Percentiles rank a stretch among this genome's conserved stretches.
Conservation (phyloP, 2,888 invertebrate species). For the Bellardia bayeri region DNA sequence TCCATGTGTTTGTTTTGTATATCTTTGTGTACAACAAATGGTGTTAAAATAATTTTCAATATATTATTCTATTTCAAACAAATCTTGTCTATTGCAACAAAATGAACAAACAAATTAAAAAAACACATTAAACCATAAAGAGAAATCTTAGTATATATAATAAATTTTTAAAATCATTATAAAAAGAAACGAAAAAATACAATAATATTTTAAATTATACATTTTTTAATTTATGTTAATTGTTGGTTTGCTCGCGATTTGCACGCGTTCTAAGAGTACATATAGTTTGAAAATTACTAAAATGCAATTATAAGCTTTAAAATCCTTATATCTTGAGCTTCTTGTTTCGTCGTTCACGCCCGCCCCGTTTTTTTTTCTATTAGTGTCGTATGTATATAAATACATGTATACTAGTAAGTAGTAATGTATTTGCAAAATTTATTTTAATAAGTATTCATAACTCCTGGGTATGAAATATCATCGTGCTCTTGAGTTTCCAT, state of each 20-base stretch:
- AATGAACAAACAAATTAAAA: conserved; percentile 31
- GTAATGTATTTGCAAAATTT: conserved; percentile 3
- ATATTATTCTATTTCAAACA: conserved; percentile 37
- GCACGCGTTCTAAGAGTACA: conserved; percentile 41
- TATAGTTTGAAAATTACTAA: conserved; percentile 45
- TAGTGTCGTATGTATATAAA: neutral
- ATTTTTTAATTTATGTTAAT: conserved; percentile 20
- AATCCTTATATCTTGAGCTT: conserved; percentile 28
- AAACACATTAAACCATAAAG: conserved; percentile 49
- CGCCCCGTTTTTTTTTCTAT: neutral
- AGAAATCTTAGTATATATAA: conserved; percentile 27
- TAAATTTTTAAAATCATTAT: conserved; percentile 27
- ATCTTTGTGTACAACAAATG: conserved; percentile 54
- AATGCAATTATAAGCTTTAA: conserved; percentile 59
- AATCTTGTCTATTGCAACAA: conserved; percentile 60
- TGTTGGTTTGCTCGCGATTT: conserved; percentile 5
- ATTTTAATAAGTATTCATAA: conserved; percentile 51
- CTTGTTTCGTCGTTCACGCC: neutral
- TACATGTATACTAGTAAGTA: neutral
- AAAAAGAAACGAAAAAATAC: conserved; percentile 17
- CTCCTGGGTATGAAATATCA: conserved; percentile 49
- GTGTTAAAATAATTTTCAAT: conserved; percentile 18
- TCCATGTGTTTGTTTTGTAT: conserved; percentile 26
- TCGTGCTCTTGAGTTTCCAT: conserved; percentile 42
- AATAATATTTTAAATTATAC: conserved; percentile 44